Percentiles rank a stretch among this genome's conserved stretches.
phyloP scores from a whole-genome alignment of 2,888 invertebrate species.

The Nephrocerus scutellatus region DNA sequence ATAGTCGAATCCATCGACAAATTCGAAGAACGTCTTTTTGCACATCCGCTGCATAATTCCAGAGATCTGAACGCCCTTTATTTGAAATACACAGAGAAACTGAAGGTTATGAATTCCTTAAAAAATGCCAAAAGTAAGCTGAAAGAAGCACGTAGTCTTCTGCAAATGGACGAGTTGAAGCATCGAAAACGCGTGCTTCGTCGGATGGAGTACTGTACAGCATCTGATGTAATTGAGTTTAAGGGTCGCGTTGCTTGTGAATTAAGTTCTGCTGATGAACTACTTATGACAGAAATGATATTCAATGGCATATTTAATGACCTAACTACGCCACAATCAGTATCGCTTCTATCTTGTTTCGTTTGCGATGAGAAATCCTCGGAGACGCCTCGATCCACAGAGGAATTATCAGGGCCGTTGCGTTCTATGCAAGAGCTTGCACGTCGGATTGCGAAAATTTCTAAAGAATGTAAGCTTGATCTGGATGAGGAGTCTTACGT shows the following conservation, averaged over 20 bases:
- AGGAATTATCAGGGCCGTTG: constrained; percentile 79
- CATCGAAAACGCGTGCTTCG: constrained; percentile 89
- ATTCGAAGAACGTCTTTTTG: constrained; percentile 72
- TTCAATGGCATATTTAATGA: constrained; percentile 94
- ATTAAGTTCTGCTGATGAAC: constrained; percentile 89
- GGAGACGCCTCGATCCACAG: constrained; percentile 67
- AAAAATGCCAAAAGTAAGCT: constrained; percentile 64
- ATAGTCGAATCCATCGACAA: constrained; percentile 75
- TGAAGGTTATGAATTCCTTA: constrained; percentile 58
- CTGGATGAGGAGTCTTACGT: constrained; percentile 87
- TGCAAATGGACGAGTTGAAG: constrained; percentile 96
- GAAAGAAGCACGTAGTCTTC: constrained; percentile 70
- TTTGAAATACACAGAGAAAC: constrained; percentile 68
- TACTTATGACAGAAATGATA: constrained; percentile 94
- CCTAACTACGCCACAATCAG: constrained; percentile 72
- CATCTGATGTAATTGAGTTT: constrained; percentile 89
- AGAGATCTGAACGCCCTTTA: constrained; percentile 65
- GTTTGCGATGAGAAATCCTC: constrained; percentile 88
- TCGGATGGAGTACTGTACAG: constrained; percentile 85
- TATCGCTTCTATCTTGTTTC: constrained; percentile 81
- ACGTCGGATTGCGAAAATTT: constrained; percentile 81
- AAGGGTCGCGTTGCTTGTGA: constrained; percentile 99
- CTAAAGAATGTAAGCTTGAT: constrained; percentile 75
- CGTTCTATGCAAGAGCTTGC: constrained; percentile 93
- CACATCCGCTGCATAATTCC: constrained; percentile 75